These are phyloP conservation scores for Chaunax sp. DNA, from an alignment of 2,797 vertebrate species.

Conservation along the genomic window DNA sequence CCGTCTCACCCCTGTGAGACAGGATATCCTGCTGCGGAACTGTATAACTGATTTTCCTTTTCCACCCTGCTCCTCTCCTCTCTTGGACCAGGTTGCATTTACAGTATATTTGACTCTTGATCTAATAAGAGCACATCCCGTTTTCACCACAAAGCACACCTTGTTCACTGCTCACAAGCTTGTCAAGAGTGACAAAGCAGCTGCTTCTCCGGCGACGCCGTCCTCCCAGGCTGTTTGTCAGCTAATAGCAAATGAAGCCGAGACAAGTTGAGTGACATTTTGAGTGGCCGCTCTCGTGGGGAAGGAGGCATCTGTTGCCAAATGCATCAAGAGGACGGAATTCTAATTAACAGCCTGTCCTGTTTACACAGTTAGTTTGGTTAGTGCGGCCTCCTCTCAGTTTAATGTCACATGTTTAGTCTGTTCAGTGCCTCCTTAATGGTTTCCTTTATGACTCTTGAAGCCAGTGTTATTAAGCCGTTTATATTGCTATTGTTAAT, in stretches of 20 bases:
- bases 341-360: conserved; percentile 66
- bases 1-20: conserved; percentile 4
- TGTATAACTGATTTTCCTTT: too few species aligned
- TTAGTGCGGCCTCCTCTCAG: conserved; percentile 14
- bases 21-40: conserved; percentile 3
- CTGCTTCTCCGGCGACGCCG: conserved; percentile 24
- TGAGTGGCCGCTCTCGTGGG: conserved; percentile 59
- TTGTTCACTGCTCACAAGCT: conserved; percentile 4
- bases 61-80: too few species aligned
- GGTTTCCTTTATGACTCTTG: background rate
- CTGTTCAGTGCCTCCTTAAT: too few species aligned
- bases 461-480: background rate
- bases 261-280: conserved; percentile 54
- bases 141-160: conserved; percentile 24
- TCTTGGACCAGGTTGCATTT: too few species aligned
- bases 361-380: conserved; percentile 58
- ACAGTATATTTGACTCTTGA: too few species aligned
- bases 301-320: conserved; percentile 64
- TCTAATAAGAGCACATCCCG: background rate
- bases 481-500: too few species aligned
- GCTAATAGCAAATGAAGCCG: conserved; percentile 51
- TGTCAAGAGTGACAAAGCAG: conserved; percentile 36
- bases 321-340: conserved; percentile 51
- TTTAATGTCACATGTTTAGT: too few species aligned
- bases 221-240: conserved; percentile 58